Evolutionary conservation across 1,140 invertebrate genomes (phyloP), one percentile per base, ranked within the genome.

Genomic region (Aphelenchoides avenae): DNA sequence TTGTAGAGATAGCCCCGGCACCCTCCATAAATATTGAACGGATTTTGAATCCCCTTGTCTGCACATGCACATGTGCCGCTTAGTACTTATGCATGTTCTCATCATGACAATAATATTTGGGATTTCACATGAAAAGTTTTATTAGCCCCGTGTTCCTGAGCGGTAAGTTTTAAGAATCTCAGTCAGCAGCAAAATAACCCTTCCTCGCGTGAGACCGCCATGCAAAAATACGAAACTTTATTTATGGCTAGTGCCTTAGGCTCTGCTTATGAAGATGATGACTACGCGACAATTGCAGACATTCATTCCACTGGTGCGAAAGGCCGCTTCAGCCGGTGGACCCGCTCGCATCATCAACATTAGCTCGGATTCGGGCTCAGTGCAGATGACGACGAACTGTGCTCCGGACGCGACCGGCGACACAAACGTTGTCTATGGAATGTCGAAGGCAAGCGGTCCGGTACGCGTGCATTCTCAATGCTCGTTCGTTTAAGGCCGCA

Each of bases 391-490:
- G 30, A 18, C 36, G 0, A 18, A 15, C 26, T 31, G 30, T 30
- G 24, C 24, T 18, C 9, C 22, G 30, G 22, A 36, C 6, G 18
- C 22, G 1, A 5, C 43, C 6, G 18, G 20, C 7, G n/a, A n/a
- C n/a, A n/a, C n/a, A n/a, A 57, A 57, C 7, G 47, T 58, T 30
- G 29, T 55, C 4, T 58, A 58, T 27, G 56, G 56, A 2, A 58
- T 58, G 56, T 56, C 50, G 40, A 58, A 58, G 37, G 56, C 57
- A n/a, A n/a, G n/a, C n/a, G n/a, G n/a, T n/a, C n/a, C n/a, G n/a
- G n/a, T n/a, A n/a, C n/a, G n/a, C n/a, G n/a, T n/a, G n/a, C n/a
- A n/a, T n/a, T n/a, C n/a, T n/a, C n/a, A n/a, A n/a, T n/a, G n/a
- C n/a, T n/a, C n/a, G n/a, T n/a, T n/a, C n/a, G n/a, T n/a, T n/a